Percentiles rank a stretch among this genome's conserved stretches.
phyloP scores from a whole-genome alignment of 2,888 invertebrate species.

The Agonopterix arenella region DNA sequence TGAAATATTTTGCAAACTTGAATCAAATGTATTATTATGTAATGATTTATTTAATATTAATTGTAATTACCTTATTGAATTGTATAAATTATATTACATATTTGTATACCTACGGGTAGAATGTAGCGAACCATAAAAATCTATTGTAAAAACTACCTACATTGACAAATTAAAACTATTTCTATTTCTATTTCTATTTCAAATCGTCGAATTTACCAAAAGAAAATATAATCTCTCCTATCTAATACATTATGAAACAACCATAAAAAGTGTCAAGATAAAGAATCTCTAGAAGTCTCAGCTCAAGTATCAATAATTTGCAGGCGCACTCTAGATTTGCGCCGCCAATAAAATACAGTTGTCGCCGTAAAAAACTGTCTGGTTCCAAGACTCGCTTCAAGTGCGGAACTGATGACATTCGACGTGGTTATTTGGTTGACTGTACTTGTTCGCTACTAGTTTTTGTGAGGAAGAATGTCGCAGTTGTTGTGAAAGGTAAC shows the following conservation, averaged over 20 bases:
- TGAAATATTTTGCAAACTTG: no score
- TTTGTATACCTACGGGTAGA: no score
- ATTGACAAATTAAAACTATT: no score
- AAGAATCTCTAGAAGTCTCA: slow-evolving; percentile 18
- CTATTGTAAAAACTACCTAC: no score
- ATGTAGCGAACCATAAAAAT: no score
- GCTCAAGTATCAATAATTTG: slow-evolving; percentile 27
- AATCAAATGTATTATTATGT: no score
- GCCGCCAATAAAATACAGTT: slow-evolving; percentile 42
- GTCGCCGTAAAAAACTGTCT: slow-evolving; percentile 39
- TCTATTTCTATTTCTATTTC: no score
- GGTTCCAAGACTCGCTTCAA: background rate
- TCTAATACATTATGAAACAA: background rate
- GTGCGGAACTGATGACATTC: slow-evolving; percentile 23
- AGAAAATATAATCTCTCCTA: background rate
- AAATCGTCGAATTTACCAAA: background rate
- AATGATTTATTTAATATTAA: no score
- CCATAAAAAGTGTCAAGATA: slow-evolving; percentile 11
- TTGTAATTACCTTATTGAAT: no score
- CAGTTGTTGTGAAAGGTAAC: no score
- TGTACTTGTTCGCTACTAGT: background rate
- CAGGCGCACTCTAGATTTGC: slow-evolving; percentile 38
- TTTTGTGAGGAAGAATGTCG: background rate
- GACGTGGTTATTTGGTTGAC: slow-evolving; percentile 6
- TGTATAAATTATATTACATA: no score